Evolutionary conservation across 2,113 vertebrate genomes (phyloP), one percentile per base, ranked within the genome.

Genomic region (Piprites chloris): DNA sequence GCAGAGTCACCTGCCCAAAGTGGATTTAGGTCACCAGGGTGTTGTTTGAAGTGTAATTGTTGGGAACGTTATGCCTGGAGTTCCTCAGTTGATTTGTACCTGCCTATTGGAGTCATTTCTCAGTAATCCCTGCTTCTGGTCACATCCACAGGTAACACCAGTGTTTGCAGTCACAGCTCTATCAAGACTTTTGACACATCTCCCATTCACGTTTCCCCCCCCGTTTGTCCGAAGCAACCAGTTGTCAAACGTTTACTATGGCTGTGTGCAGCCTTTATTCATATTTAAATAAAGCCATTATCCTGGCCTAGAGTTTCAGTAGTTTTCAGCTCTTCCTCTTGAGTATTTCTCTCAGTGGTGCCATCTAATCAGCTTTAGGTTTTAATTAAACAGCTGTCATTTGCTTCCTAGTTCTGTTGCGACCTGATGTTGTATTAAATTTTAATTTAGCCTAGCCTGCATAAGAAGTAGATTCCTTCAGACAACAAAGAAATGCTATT

Each of bases 371-470:
- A 97, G 95, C 90, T 97, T 97, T 98, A 96, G 93, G 73, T 97
- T 98, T 97, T 97, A 97, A 98, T 96, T 96, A 98, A 97, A 96
- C 95, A 96, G 94, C 97, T 97, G 97, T 97, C 96, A 97, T 97
- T 96, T 97, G 93, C 97, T 97, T 97, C 96, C 97, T 96, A 93
- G 95, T 96, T 96, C 90, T 97, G 95, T 97, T 97, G 97, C 85
- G 89, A 97, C 96, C 87, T 93, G 92, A 97, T 98, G 97, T 97
- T 97, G 95, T 97, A 97, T 97, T 97, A 96, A 97, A 97, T 97
- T 98, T 98, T 97, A 98, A 97, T 96, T 97, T 97, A 95, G 95
- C 96, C 95, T 67, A 87, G 94, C 69, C 95, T 95, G 94, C 94
- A 95, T 97, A 85, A 95, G 94, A 96, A 96, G 96, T 87, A 96